These are phyloP conservation scores for Argyresthia goedartella DNA, from an alignment of 2,888 invertebrate species.

Conservation along the genomic window DNA sequence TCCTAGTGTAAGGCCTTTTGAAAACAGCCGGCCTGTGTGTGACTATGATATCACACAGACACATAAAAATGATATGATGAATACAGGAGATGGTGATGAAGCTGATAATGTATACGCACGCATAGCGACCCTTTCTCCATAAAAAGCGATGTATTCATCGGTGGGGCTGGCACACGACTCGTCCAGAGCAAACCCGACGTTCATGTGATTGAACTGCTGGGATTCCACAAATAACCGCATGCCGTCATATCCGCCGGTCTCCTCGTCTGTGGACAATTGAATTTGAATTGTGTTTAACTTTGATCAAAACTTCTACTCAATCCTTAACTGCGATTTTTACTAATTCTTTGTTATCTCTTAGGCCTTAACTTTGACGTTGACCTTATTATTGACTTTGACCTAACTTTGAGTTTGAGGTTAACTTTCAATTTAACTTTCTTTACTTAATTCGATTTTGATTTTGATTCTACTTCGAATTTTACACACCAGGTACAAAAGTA, in stretches of 20 bases:
- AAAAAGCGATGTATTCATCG: constrained; percentile 47
- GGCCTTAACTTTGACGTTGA: neutral
- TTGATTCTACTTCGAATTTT: neutral
- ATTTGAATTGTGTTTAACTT: no score
- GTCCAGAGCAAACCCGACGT: constrained; percentile 84
- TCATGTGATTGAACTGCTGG: constrained; percentile 76
- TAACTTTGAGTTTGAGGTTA: neutral
- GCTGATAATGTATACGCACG: constrained; percentile 58
- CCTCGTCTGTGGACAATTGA: constrained; percentile 70
- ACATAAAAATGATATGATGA: no score
- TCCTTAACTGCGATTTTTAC: neutral
- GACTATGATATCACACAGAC: no score
- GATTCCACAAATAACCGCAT: constrained; percentile 78
- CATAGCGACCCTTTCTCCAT: constrained; percentile 78
- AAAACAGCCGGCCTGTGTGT: no score
- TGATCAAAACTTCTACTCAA: neutral
- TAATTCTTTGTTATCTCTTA: neutral
- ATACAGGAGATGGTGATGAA: no score
- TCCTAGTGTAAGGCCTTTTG: no score
- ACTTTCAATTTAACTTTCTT: neutral
- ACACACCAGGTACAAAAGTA: constrained; percentile 76
- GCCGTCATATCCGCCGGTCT: constrained; percentile 79
- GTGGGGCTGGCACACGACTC: constrained; percentile 67
- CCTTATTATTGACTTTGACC: neutral
- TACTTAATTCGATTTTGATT: neutral